phyloP scores from a whole-genome alignment of 2,888 invertebrate genomes.

The Epirrhoe alternata region DNA sequence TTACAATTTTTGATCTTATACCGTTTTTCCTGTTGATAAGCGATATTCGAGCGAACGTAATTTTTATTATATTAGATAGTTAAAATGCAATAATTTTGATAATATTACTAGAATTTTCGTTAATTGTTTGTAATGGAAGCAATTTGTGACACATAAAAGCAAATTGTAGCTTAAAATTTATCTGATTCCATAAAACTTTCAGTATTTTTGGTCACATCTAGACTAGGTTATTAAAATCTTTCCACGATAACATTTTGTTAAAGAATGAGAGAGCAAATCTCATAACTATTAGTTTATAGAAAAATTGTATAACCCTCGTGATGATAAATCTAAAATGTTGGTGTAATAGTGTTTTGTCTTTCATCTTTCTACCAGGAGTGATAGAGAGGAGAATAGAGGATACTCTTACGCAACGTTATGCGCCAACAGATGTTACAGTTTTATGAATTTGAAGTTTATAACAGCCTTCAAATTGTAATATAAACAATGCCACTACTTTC shows the following conservation, averaged over 20 bases:
- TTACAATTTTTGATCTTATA: slow-evolving; percentile 47
- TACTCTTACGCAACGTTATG: not conserved
- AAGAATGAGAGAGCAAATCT: not conserved
- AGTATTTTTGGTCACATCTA: slow-evolving; percentile 5
- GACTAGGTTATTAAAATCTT: not conserved
- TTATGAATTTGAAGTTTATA: slow-evolving; percentile 8
- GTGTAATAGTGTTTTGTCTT: not conserved
- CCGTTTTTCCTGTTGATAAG: slow-evolving; percentile 47
- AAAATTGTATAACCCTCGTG: not conserved
- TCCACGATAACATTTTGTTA: not conserved
- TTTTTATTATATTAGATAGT: slow-evolving; percentile 31
- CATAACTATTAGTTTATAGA: not conserved
- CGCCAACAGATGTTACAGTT: not conserved
- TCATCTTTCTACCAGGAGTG: not conserved
- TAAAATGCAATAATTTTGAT: slow-evolving; percentile 24
- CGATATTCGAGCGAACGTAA: slow-evolving; percentile 44
- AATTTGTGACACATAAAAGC: slow-evolving; percentile 6
- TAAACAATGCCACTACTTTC: slow-evolving; percentile 53
- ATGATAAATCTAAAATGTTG: not conserved
- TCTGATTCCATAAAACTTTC: not conserved
- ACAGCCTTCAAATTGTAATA: slow-evolving; percentile 19
- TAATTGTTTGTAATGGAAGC: not conserved
- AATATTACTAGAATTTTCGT: slow-evolving; percentile 4
- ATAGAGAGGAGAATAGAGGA: not conserved
- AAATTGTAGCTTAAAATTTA: not conserved